Conservation (phyloP, 1,140 invertebrate species). For the Drosophila tani region DNA sequence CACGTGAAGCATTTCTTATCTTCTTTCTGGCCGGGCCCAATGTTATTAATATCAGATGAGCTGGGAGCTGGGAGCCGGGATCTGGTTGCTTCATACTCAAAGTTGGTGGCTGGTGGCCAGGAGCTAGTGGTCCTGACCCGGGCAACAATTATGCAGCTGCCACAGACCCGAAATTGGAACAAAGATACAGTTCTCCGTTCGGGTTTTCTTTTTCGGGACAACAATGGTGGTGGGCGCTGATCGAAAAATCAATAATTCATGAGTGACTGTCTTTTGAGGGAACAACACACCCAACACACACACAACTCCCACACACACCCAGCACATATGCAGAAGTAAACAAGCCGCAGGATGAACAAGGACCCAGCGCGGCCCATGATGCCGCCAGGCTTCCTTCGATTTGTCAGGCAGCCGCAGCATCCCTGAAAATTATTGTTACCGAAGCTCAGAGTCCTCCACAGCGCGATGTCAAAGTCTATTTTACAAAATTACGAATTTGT, state of each 20-base stretch:
- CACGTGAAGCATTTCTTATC: constrained; percentile 22
- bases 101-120: not conserved
- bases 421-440: constrained; percentile 65
- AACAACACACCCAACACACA: constrained; percentile 1
- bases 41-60: constrained; percentile 73
- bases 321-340: constrained; percentile 74
- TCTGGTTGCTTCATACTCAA: constrained; percentile 18
- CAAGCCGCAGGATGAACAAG: constrained; percentile 79
- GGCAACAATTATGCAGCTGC: constrained; percentile 54
- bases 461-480: constrained; percentile 69
- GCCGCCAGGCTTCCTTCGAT: constrained; percentile 52
- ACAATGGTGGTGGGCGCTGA: constrained; percentile 50
- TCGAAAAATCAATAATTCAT: constrained; percentile 83
- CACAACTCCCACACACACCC: constrained; percentile 10
- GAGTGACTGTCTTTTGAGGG: constrained; percentile 38
- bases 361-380: constrained; percentile 27
- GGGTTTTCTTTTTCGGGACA: constrained; percentile 27
- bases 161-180: constrained; percentile 15
- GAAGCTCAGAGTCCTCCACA: not conserved
- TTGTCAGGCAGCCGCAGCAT: constrained; percentile 62
- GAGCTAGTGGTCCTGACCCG: constrained; percentile 36
- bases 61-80: constrained; percentile 4
- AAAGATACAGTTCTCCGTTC: constrained; percentile 25
- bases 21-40: constrained; percentile 7
- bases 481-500: constrained; percentile 80